Base-by-base conservation (phyloP, 1,140 invertebrate genomes). In the Drosophila lowei region DNA sequence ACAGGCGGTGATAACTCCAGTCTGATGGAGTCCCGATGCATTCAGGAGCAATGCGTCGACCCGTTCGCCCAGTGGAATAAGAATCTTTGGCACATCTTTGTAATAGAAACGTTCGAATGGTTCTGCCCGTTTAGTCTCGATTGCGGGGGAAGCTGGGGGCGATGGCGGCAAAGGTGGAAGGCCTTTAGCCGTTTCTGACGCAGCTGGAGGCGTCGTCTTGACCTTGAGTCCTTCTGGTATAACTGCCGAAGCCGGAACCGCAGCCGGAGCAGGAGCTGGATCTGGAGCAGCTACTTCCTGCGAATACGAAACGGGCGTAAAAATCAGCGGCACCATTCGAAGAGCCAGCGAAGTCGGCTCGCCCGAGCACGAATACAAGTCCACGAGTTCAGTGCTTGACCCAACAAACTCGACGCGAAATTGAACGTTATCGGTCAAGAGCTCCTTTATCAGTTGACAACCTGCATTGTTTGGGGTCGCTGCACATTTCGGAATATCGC, bases 281-380 rank as follows among this genome's bases (percentile, higher is more conserved):
- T 48, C 15, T 56, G 50, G 2, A 49, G 25, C 3, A 54, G 41
- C 30, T 61, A 57, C 1, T 34, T 18, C n/a, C 9, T 15, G 9
- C 0, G 9, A 3, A 6, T 15, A 42, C 38, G 28, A 9, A 18
- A 28, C n/a, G 3, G 67, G 16, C 23, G 18, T 54, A 49, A 85
- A 85, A 6, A 81, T 49, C 6, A 78, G 11, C 0, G 73, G 83
- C 42, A 85, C 0, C 48, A 85, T 47, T 8, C 59, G 77, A 8
- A 13, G 25, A 11, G 75, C 58, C 3, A 85, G 38, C 1, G 78
- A 88, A 9, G 13, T 11, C 48, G 47, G 25, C 0, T 74, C 58
- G 0, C 30, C 34, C 6, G 56, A 46, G 3, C 13, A 15, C 3
- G 42, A 64, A 6, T 81, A 9, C 2, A 84, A 48, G 21, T 85